phyloP scores from a whole-genome alignment of 1,140 invertebrate genomes.

The Solenopsis fugax region DNA sequence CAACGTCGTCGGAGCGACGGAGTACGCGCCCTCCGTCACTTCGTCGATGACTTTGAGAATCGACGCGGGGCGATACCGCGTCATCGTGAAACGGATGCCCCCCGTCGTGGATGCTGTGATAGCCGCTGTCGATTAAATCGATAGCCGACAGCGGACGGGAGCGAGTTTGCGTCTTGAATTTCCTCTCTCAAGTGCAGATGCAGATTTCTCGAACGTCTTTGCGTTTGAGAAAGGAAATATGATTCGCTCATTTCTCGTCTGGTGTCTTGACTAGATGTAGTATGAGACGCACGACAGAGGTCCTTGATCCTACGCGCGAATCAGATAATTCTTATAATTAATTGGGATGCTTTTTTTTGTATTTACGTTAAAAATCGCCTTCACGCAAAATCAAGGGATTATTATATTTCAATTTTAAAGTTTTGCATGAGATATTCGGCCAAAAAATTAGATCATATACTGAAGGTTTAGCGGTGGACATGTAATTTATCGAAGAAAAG shows the following conservation, averaged over 20 bases:
- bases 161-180: slow-evolving; percentile 6
- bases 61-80: slow-evolving; percentile 46
- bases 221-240: slow-evolving; percentile 1
- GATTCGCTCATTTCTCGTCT: not conserved
- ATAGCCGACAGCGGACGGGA: not conserved
- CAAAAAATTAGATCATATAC: not conserved
- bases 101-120: slow-evolving; percentile 16
- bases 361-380: not conserved
- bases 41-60: slow-evolving; percentile 47
- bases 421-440: not conserved
- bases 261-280: slow-evolving; percentile 33
- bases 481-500: no score
- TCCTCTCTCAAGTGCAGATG: not conserved
- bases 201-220: not conserved
- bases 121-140: slow-evolving; percentile 46
- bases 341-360: not conserved
- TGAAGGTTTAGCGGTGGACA: no score
- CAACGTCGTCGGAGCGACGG: slow-evolving; percentile 12
- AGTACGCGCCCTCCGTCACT: slow-evolving; percentile 33
- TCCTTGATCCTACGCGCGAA: not conserved
- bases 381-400: not conserved
- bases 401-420: not conserved
- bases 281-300: slow-evolving; percentile 6
- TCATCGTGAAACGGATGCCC: no score
- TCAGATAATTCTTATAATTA: not conserved